Conservation (phyloP, 2,113 vertebrate species). For the Hemiscyllium ocellatum region DNA sequence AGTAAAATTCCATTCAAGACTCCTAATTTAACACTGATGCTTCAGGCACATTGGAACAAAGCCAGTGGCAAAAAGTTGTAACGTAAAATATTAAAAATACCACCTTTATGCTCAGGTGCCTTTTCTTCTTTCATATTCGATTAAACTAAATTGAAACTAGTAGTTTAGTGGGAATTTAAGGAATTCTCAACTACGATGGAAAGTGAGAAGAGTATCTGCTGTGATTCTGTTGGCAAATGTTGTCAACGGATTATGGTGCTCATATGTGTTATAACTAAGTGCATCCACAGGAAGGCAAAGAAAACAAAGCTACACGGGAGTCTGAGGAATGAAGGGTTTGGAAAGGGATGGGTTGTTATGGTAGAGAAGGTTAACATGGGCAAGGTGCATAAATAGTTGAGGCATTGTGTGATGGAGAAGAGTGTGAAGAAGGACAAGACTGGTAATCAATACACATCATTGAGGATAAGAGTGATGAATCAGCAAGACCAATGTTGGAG, state of each 20-base stretch:
- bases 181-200: neutral
- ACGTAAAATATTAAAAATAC: neutral
- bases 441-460: neutral
- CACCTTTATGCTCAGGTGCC: neutral
- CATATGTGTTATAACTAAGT: neutral
- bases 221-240: neutral
- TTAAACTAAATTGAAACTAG: neutral
- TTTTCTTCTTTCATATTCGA: neutral
- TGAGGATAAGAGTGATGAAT: neutral
- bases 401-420: neutral
- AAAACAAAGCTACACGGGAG: neutral
- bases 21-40: too few species aligned
- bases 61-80: neutral
- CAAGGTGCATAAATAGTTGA: neutral
- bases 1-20: too few species aligned
- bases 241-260: neutral
- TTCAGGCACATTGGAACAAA: neutral
- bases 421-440: neutral
- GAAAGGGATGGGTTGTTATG: neutral
- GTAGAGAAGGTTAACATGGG: neutral
- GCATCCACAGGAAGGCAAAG: neutral
- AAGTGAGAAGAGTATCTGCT: neutral
- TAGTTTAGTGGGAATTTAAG: neutral
- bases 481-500: slow-evolving; percentile 38
- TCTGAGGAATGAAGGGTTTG: too few species aligned